phyloP scores from a whole-genome alignment of 2,113 vertebrate species.

The Hyperoodon ampullatus region DNA sequence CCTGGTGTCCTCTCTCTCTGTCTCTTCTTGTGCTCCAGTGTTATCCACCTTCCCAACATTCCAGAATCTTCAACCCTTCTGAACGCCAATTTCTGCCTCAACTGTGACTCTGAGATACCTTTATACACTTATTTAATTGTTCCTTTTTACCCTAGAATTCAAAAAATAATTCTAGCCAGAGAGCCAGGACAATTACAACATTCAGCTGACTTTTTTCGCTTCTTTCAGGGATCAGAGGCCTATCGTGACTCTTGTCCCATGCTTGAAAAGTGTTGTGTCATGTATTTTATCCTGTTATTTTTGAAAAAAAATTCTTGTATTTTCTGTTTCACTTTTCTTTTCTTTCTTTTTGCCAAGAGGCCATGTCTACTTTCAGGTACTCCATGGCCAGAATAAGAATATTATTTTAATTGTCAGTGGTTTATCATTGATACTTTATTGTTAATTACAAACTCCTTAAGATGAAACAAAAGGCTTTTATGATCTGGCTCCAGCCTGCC shows the following conservation, averaged over 20 bases:
- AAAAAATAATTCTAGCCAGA: neutral
- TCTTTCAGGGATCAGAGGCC: neutral
- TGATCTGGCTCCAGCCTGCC: no score
- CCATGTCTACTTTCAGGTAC: neutral
- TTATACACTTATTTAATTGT: neutral
- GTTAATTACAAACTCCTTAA: neutral
- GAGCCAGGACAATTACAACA: neutral
- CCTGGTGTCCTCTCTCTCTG: neutral
- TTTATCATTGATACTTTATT: neutral
- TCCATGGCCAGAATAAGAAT: neutral
- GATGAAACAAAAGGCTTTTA: neutral
- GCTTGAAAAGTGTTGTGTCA: neutral
- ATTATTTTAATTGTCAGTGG: neutral
- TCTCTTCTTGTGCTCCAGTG: neutral
- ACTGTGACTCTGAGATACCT: neutral
- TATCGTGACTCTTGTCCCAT: neutral
- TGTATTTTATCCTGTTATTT: neutral
- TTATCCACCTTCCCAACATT: neutral
- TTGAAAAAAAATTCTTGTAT: neutral
- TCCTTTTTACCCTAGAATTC: neutral
- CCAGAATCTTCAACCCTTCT: neutral
- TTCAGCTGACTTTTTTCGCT: neutral
- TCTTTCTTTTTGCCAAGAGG: neutral
- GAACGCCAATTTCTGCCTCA: neutral
- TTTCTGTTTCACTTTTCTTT: neutral